phyloP scores from a whole-genome alignment of 2,113 vertebrate species.

The Phrynosoma blainvillii region DNA sequence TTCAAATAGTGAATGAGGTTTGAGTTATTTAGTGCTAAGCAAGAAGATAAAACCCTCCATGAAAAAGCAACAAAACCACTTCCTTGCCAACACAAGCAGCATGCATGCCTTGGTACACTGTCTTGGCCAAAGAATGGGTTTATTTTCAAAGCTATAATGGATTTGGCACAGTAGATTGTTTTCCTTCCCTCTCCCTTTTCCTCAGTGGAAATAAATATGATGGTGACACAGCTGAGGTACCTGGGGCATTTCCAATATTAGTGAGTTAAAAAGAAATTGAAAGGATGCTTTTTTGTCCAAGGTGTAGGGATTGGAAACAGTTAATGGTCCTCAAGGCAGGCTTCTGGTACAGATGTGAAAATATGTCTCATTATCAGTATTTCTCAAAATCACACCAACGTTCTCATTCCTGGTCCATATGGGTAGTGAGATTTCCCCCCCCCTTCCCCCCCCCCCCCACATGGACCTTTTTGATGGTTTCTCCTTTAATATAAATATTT shows the following conservation, averaged over 20 bases:
- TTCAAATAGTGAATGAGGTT: not conserved
- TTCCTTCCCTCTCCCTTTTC: constrained; percentile 33
- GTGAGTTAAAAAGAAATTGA: not conserved
- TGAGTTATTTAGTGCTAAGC: not conserved
- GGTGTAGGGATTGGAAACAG: not conserved
- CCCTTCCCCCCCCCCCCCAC: no score
- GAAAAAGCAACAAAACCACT: not conserved
- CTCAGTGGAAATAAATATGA: constrained; percentile 30
- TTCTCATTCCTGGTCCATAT: not conserved
- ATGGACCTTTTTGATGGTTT: not conserved
- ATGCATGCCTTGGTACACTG: constrained; percentile 47
- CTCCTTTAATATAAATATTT: no score
- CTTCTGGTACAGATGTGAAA: not conserved
- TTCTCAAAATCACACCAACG: not conserved
- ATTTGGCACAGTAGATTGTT: constrained; percentile 46
- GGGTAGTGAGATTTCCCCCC: no score
- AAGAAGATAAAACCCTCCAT: not conserved
- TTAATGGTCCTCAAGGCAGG: not conserved
- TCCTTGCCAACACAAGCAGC: not conserved
- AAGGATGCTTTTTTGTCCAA: not conserved
- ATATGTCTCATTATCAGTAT: not conserved
- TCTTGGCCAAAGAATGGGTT: constrained; percentile 47
- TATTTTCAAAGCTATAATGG: constrained; percentile 44
- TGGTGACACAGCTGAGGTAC: constrained; percentile 43
- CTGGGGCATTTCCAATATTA: not conserved